These are phyloP conservation scores for Lepetodrilus schrolli DNA, from an alignment of 2,888 invertebrate genomes.

Conservation along the genomic window DNA sequence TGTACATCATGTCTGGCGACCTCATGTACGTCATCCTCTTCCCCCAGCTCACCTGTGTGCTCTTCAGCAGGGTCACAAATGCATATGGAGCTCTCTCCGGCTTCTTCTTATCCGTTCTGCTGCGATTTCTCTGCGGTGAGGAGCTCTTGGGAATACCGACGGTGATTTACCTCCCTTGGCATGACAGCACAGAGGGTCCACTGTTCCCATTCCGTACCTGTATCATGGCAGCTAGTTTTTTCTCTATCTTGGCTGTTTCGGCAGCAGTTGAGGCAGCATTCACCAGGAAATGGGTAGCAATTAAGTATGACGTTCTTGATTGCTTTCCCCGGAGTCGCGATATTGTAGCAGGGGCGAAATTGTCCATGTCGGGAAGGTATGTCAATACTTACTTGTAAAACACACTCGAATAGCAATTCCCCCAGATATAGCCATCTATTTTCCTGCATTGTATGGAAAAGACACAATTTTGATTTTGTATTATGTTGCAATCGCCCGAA, in stretches of 20 bases:
- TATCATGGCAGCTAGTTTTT: conserved; percentile 46
- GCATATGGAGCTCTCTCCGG: conserved; percentile 58
- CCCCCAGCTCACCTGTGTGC: conserved; percentile 46
- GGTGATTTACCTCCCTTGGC: conserved; percentile 45
- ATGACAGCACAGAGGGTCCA: conserved; percentile 42
- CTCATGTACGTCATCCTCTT: conserved; percentile 49
- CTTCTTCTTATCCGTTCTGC: conserved; percentile 83
- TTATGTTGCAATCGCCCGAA: too few relatives aligned
- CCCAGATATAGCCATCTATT: too few relatives aligned
- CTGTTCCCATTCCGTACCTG: conserved; percentile 54
- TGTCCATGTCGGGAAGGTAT: too few relatives aligned
- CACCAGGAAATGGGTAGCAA: conserved; percentile 31
- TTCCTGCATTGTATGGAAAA: too few relatives aligned
- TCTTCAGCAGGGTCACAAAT: conserved; percentile 44
- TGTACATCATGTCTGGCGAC: conserved; percentile 46
- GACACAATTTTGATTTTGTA: too few relatives aligned
- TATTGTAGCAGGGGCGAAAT: too few relatives aligned
- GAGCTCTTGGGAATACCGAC: conserved; percentile 81
- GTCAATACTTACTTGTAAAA: too few relatives aligned
- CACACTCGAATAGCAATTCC: too few relatives aligned
- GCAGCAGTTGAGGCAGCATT: conserved; percentile 44
- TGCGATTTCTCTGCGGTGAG: conserved; percentile 89
- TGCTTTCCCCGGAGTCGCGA: conserved; percentile 8
- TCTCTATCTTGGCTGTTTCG: conserved; percentile 41
- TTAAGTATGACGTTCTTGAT: conserved; percentile 38